Percentiles rank a stretch among this genome's conserved stretches.
Conservation (phyloP, 2,113 vertebrate genomes). For the Euleptes europaea region DNA sequence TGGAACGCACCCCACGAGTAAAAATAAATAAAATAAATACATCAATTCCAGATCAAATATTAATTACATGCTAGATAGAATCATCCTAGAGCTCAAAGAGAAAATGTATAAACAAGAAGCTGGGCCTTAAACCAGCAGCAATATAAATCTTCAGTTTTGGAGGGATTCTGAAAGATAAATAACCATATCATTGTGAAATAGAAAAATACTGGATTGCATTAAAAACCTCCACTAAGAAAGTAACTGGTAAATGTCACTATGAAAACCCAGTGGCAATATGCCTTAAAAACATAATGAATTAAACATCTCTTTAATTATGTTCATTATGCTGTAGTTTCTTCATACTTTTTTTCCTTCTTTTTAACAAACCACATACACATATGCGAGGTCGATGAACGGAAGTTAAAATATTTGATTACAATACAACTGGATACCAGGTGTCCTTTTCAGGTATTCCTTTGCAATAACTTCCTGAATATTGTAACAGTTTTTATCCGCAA, state of each 20-base stretch:
- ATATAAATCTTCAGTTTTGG: conserved; percentile 56
- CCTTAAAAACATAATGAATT: conserved; percentile 68
- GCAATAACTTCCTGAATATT: conserved; percentile 10
- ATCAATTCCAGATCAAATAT: conserved; percentile 62
- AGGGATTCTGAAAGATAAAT: conserved; percentile 68
- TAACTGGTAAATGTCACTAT: conserved; percentile 70
- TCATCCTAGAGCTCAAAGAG: conserved; percentile 48
- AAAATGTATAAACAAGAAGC: conserved; percentile 57
- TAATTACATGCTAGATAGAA: conserved; percentile 62
- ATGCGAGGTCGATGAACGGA: conserved; percentile 46
- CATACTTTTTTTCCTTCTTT: neutral
- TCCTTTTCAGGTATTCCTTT: conserved; percentile 38
- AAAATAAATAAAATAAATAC: conserved; percentile 53
- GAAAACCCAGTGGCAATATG: conserved; percentile 69
- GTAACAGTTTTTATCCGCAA: conserved; percentile 2
- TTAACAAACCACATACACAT: conserved; percentile 69
- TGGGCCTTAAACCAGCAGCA: conserved; percentile 59
- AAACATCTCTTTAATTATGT: conserved; percentile 47
- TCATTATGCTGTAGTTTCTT: conserved; percentile 36
- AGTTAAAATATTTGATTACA: conserved; percentile 36
- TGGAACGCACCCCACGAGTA: conserved; percentile 42
- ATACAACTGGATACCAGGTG: conserved; percentile 48
- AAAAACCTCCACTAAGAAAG: conserved; percentile 77
- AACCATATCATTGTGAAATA: conserved; percentile 70
- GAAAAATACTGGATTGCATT: conserved; percentile 78